Evolutionary conservation across 2,888 invertebrate species (phyloP).

Genomic region (Gastrophysa polygoni): DNA sequence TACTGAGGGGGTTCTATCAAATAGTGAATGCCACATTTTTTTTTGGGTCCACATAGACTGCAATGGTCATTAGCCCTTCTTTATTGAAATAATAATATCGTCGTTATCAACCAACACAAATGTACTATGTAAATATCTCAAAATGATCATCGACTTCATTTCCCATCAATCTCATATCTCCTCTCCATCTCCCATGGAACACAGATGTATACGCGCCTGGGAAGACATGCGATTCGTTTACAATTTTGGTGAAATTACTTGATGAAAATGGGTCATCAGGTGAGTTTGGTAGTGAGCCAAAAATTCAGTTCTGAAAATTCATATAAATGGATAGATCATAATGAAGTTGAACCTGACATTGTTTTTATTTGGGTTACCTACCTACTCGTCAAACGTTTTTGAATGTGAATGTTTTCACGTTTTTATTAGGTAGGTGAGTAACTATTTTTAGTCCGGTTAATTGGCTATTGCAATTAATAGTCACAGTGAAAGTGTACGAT

Average conservation of each 20-base stretch:
- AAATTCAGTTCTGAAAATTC: constrained; percentile 12
- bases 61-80: too few species aligned
- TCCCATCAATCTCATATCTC: too few species aligned
- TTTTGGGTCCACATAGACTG: too few species aligned
- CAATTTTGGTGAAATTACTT: constrained; percentile 17
- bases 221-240: constrained; percentile 1
- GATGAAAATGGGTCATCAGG: constrained; percentile 31
- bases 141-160: too few species aligned
- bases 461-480: too few species aligned
- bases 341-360: constrained; percentile 28
- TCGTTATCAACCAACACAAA: too few species aligned
- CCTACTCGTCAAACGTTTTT: not conserved
- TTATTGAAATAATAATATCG: too few species aligned
- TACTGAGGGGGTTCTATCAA: too few species aligned
- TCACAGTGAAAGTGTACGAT: too few species aligned
- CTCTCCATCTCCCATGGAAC: too few species aligned
- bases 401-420: not conserved
- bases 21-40: too few species aligned
- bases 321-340: constrained; percentile 19
- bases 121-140: too few species aligned
- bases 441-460: not conserved
- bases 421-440: not conserved
- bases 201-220: not conserved
- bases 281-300: constrained; percentile 27
- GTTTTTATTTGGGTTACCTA: constrained; percentile 18